Evolutionary conservation across 2,888 invertebrate genomes (phyloP), one percentile per base, ranked within the genome.

Genomic region (Pseudococcus jackbeardsleyi): DNA sequence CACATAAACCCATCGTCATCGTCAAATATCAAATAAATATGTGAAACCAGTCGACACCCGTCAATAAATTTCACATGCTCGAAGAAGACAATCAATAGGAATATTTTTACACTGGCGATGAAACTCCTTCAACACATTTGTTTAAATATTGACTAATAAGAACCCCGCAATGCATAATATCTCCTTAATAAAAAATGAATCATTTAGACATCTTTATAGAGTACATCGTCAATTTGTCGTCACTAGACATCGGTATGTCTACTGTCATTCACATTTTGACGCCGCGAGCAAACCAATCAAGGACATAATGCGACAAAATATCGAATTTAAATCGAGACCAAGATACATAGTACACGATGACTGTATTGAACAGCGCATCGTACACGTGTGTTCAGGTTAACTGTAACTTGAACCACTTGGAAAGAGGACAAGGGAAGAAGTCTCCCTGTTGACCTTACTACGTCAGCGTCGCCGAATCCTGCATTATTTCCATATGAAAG

Each of bases 401-500:
- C 48, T 12, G 48, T 50, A 50, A 33, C 26, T 33, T 33, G 3
- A 50, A 50, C 12, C 15, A 50, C 15, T 50, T 7, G 15, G 54
- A 54, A 54, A 54, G 54, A 54, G 17, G 54, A 17, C 54, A n/a
- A 54, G n/a, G n/a, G 54, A 54, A 54, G n/a, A n/a, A 54, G n/a
- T 54, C 54, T n/a, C 54, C 54, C n/a, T 7, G 54, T 54, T 54
- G 54, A 54, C 54, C 54, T 54, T 54, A 54, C 54, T 5, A 54
- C 54, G n/a, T n/a, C n/a, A 54, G n/a, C 15, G n/a, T 3, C 12
- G n/a, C 54, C 17, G 54, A 54, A 54, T 54, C 54, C 54, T 54
- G 54, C 54, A n/a, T 54, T n/a, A 54, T n/a, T 54, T 54, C 54
- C 54, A 54, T 54, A 54, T n/a, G 54, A 54, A n/a, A 54, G n/a